Evolutionary conservation across 2,888 invertebrate genomes (phyloP).

Genomic region (Eristalinus sepulchralis): DNA sequence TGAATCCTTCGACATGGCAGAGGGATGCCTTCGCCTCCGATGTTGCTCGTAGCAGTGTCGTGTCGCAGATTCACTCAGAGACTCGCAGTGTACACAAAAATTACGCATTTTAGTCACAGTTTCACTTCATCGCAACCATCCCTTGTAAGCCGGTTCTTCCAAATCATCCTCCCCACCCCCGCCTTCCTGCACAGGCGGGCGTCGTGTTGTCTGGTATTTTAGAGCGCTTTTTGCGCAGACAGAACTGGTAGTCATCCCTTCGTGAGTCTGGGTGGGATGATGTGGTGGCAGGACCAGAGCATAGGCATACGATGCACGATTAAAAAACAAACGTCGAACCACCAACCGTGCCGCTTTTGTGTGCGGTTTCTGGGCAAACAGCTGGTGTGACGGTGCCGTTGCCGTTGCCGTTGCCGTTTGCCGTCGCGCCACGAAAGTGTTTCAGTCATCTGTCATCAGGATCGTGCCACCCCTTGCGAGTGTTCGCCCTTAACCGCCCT

Average conservation of each 20-base stretch:
- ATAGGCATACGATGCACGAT: conserved; percentile 49
- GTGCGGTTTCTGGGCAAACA: conserved; percentile 62
- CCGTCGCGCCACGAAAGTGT: conserved; percentile 21
- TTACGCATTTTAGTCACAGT: conserved; percentile 70
- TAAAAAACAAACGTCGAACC: conserved; percentile 64
- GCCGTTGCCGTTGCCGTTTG: background rate
- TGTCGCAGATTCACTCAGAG: conserved; percentile 3
- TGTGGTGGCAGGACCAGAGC: background rate
- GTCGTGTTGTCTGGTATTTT: conserved; percentile 65
- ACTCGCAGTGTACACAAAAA: conserved; percentile 16
- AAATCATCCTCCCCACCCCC: background rate
- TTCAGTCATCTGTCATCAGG: conserved; percentile 61
- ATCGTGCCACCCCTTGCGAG: conserved; percentile 15
- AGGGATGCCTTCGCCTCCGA: too few species aligned
- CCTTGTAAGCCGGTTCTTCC: background rate
- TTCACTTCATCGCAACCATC: conserved; percentile 41
- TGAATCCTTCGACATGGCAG: conserved; percentile 16
- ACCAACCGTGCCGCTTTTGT: conserved; percentile 61
- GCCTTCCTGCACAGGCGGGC: conserved; percentile 24
- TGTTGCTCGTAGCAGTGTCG: conserved; percentile 38
- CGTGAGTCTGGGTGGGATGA: background rate
- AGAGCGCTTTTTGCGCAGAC: conserved; percentile 43
- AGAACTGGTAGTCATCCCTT: conserved; percentile 9
- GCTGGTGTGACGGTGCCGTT: conserved; percentile 52
- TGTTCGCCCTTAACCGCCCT: conserved; percentile 8